These are phyloP conservation scores for Centruroides vittatus DNA, from an alignment of 1,140 invertebrate species.

Conservation along the genomic window DNA sequence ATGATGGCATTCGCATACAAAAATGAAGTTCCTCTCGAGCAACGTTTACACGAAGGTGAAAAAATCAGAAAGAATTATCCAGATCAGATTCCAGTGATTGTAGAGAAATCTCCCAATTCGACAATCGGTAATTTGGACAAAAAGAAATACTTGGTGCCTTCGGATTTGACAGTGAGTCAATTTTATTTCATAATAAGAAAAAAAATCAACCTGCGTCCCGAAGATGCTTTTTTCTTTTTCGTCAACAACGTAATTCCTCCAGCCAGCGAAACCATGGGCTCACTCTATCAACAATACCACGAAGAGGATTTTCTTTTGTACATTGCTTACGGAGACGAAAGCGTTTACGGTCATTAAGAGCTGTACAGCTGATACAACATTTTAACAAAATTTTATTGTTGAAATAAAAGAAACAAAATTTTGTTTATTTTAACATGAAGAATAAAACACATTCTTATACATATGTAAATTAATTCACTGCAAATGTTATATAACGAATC, in stretches of 20 bases:
- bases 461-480: no score
- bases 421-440: no score
- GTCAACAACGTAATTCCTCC: conserved; percentile 99
- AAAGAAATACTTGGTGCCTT: conserved; percentile 97
- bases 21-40: conserved; percentile 95
- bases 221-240: conserved; percentile 98
- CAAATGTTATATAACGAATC: no score
- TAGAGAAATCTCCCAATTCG: conserved; percentile 96
- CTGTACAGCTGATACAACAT: no score
- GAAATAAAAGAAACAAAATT: no score
- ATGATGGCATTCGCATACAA: conserved; percentile 97
- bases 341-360: conserved; percentile 64
- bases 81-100: conserved; percentile 92
- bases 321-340: conserved; percentile 98
- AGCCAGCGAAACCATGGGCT: conserved; percentile 95
- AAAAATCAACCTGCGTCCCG: conserved; percentile 82
- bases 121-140: conserved; percentile 94
- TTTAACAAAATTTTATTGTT: no score
- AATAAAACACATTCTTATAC: no score
- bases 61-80: conserved; percentile 98
- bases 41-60: conserved; percentile 90
- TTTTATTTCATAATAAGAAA: conserved; percentile 98
- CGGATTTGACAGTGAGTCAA: conserved; percentile 94
- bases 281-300: conserved; percentile 80
- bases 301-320: conserved; percentile 99